Base-by-base conservation (phyloP, 2,113 vertebrate genomes). In the Beaufortia kweichowensis region DNA sequence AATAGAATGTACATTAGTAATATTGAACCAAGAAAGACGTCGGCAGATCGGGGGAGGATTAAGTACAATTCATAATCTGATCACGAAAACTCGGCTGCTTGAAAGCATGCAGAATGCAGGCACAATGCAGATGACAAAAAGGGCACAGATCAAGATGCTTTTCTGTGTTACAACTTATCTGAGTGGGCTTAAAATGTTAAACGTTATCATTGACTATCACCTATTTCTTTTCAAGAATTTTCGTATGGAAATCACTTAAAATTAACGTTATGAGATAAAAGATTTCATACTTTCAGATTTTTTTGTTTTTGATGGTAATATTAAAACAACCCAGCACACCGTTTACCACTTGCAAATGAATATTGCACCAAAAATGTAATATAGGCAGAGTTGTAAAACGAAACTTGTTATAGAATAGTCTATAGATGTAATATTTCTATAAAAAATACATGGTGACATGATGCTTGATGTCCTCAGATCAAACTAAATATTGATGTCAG, bases 1-100 rank as follows among this genome's bases (percentile, higher is more conserved):
- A 88, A 86, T 91, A 88, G 85, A 87, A 77, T 79, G 79, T 86
- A 91, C 93, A 90, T 91, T 83, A 90, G 89, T 91, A 85, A 84
- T 89, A 85, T 88, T 91, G 88, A 73, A 84, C 69, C 80, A 80
- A 72, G 84, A 79, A 77, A 66, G 83, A 64, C 79, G 29, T 85
- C 70, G 69, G 77, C 78, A 74, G 85, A 79, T 80, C 81, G 78
- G 87, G 77, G 79, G 68, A 86, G 90, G 91, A 93, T 94, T 92
- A 92, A 82, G 80, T 80, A 83, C 77, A 66, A 65, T 85, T 86
- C 82, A 71, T 91, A 91, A 93, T 91, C 91, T 89, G 92, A 91
- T 91, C 90, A 92, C 74, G 53, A 75, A 81, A 78, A 79, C 64
- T 72, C 75, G 19, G 57, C 65, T 80, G 83, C 60, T 68, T 48